Base-by-base conservation (phyloP, 2,888 invertebrate species). In the Pycnomerus fuliginosus region DNA sequence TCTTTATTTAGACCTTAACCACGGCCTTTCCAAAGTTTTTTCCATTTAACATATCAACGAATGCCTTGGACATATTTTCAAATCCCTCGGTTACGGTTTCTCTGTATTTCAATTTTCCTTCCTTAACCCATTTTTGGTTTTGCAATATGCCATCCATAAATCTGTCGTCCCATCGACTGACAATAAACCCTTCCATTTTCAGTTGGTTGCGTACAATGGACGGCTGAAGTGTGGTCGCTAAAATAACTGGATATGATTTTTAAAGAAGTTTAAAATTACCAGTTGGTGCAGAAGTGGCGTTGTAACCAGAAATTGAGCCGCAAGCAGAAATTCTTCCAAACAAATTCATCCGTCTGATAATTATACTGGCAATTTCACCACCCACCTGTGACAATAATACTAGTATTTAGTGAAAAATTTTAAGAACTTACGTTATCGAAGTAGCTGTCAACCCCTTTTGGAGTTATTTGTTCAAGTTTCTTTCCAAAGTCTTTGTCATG, bases 381-480 rank as follows among this genome's bases (percentile, higher is more conserved):
- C 85, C 86, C 28, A 85, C 84, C 85, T 85, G 27, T 11, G 4
- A 5, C 20, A 8, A 20, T 85, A 55, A 45, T n/a, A n/a, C n/a
- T n/a, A 36, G 16, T 10, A 10, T 27, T 37, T 10, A 8, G 20
- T 5, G 8, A 5, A 5, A 20, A 20, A 20, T 5, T 8, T 2
- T 5, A 16, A 17, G 20, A 16, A 68, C 78, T 65, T 70, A 87
- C 87, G 67, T 86, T 87, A 62, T 87, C 87, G 61, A 86, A 87
- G 60, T 83, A 87, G 61, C 84, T 83, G 61, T 87, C 85, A 0
- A 87, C 68, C 2, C 86, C 86, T 13, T 82, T 72, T 0, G 85
- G 84, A 7, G 84, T 83, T 32, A 70, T 73, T 64, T 79, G 70
- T 50, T 76, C 76, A 8, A 87, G 69, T 20, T 76, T 77, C 30